These are phyloP conservation scores for Phaetusa simplex DNA, from an alignment of 2,113 vertebrate genomes.

Conservation along the genomic window DNA sequence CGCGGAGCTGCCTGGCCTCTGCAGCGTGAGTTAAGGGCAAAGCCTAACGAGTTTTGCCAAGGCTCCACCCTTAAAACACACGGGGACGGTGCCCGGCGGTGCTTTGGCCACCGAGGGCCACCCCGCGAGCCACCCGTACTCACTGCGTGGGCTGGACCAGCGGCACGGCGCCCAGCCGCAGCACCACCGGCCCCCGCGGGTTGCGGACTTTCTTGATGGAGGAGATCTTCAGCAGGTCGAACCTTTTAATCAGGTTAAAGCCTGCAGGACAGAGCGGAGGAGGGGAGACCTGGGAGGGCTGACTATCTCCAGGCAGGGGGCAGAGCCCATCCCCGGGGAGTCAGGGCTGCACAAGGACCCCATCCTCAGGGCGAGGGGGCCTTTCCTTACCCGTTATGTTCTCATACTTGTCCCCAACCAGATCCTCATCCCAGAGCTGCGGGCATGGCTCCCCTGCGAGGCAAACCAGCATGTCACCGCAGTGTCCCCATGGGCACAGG, in stretches of 20 bases:
- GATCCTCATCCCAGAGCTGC: slow-evolving; percentile 67
- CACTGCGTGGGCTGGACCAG: slow-evolving; percentile 86
- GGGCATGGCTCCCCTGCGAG: slow-evolving; percentile 70
- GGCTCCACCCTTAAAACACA: accelerated
- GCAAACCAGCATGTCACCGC: accelerated
- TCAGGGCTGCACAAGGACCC: accelerated
- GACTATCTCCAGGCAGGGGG: background rate
- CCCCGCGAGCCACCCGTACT: background rate
- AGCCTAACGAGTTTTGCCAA: accelerated
- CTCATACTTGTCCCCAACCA: slow-evolving; percentile 58
- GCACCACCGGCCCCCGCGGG: slow-evolving; percentile 80
- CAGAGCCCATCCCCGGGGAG: accelerated
- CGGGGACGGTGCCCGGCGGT: accelerated
- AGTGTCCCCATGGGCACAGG: accelerated
- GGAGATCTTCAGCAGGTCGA: slow-evolving; percentile 85
- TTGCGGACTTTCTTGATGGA: slow-evolving; percentile 90
- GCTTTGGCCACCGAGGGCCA: background rate
- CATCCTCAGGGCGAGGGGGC: accelerated
- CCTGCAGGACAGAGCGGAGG: slow-evolving; percentile 67
- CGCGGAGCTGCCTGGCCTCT: accelerated
- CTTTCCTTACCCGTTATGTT: slow-evolving; percentile 71
- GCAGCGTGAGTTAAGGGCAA: background rate
- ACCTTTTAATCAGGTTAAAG: slow-evolving; percentile 90
- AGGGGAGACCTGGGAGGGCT: background rate
- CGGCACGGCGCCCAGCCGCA: slow-evolving; percentile 83